These are phyloP conservation scores for Andrena marginata DNA, from an alignment of 2,888 invertebrate species.

Conservation along the genomic window DNA sequence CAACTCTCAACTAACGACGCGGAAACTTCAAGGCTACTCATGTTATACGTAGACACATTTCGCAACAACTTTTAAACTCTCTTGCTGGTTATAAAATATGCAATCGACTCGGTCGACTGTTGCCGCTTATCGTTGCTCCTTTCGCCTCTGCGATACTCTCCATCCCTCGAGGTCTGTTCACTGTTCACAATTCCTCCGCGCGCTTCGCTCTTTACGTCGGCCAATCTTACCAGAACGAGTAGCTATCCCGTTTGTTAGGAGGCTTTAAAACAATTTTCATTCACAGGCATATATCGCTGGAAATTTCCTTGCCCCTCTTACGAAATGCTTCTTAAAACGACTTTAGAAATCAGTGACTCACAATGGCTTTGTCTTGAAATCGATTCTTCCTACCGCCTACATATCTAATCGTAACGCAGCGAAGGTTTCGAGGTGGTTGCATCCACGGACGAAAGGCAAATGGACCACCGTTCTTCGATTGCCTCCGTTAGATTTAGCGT, in stretches of 20 bases:
- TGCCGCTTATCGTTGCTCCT: slow-evolving; percentile 35
- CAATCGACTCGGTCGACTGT: slow-evolving; percentile 39
- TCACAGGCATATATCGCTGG: no score
- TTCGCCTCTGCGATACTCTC: slow-evolving; percentile 37
- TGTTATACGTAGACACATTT: slow-evolving; percentile 47
- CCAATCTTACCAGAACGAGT: no score
- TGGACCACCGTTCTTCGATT: neutral
- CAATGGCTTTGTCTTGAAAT: no score
- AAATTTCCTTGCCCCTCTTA: no score
- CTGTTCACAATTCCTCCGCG: no score
- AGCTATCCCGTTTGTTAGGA: no score
- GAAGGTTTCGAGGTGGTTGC: neutral
- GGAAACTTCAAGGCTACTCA: slow-evolving; percentile 58
- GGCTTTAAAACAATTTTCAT: no score
- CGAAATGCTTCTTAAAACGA: no score
- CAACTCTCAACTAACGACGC: slow-evolving; percentile 39
- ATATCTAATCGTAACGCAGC: no score
- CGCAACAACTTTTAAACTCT: slow-evolving; percentile 60
- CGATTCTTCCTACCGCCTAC: no score
- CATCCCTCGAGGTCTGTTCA: slow-evolving; percentile 2
- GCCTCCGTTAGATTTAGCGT: neutral
- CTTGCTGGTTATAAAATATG: slow-evolving; percentile 24
- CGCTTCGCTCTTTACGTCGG: no score
- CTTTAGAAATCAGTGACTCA: no score
- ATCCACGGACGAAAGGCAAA: neutral